Conservation (phyloP, 23 tunicate species). For the Aplidium turbinatum region DNA sequence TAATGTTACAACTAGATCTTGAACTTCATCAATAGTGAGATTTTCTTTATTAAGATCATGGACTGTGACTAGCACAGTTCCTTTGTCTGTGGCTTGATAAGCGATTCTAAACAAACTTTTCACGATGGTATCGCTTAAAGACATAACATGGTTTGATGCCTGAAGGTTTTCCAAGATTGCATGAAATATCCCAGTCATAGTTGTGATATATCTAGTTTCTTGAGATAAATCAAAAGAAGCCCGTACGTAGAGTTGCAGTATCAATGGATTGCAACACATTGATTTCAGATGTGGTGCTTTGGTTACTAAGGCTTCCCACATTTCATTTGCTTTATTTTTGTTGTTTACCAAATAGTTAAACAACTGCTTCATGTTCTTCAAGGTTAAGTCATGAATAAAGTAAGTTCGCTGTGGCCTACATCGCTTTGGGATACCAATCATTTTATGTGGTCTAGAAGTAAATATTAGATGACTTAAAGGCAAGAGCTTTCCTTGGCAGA, state of each 20-base stretch:
- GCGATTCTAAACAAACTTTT: background rate
- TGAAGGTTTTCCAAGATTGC: background rate
- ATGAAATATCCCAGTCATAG: background rate
- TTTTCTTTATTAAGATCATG: background rate
- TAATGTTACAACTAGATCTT: background rate
- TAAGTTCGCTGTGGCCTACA: background rate
- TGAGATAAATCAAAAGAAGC: background rate
- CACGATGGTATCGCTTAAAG: background rate
- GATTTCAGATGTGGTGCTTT: background rate
- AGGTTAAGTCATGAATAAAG: background rate
- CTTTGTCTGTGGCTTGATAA: background rate
- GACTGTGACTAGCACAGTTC: background rate
- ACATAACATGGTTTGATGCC: background rate
- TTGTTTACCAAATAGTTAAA: background rate
- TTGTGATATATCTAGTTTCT: background rate
- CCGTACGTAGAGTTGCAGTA: background rate
- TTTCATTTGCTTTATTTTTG: background rate
- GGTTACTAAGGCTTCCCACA: background rate
- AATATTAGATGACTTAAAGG: background rate
- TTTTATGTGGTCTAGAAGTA: background rate
- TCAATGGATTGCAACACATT: background rate
- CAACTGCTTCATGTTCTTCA: background rate
- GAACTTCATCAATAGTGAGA: background rate
- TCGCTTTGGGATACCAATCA: background rate
- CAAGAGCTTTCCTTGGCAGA: background rate